These are phyloP conservation scores for Bombus fervidus DNA, from an alignment of 1,140 invertebrate genomes.

Conservation along the genomic window DNA sequence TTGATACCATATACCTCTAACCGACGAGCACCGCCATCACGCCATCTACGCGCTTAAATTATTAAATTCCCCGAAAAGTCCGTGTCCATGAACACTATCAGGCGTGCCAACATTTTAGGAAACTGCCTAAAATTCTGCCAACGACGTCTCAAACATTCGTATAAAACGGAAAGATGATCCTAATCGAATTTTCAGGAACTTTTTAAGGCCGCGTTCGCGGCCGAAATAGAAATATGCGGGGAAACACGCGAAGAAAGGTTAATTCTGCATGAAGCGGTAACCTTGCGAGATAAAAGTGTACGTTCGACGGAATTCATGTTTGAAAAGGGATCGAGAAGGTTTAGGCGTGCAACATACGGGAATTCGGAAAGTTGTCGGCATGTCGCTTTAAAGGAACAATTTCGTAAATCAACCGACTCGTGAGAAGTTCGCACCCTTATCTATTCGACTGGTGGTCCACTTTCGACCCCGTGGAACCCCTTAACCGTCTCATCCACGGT, in stretches of 20 bases:
- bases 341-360: slow-evolving; percentile 11
- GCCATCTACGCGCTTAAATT: neutral
- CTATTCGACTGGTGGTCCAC: slow-evolving; percentile 29
- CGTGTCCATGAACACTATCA: neutral
- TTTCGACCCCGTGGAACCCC: slow-evolving; percentile 16
- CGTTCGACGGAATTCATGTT: neutral
- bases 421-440: slow-evolving; percentile 38
- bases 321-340: neutral
- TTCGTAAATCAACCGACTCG: slow-evolving; percentile 41
- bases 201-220: neutral
- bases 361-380: slow-evolving; percentile 11
- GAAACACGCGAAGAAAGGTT: neutral
- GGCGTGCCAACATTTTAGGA: neutral
- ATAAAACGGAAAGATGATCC: neutral
- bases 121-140: neutral
- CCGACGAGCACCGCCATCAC: neutral
- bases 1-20: neutral
- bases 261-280: slow-evolving; percentile 31
- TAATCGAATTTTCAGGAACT: neutral
- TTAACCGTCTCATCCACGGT: slow-evolving; percentile 1
- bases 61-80: neutral
- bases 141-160: neutral
- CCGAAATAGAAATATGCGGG: slow-evolving; percentile 16
- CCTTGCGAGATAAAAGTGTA: slow-evolving; percentile 7
- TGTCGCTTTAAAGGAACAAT: slow-evolving; percentile 25